Evolutionary conservation across 2,797 vertebrate genomes (phyloP).

Genomic region (Xerus rutilus): DNA sequence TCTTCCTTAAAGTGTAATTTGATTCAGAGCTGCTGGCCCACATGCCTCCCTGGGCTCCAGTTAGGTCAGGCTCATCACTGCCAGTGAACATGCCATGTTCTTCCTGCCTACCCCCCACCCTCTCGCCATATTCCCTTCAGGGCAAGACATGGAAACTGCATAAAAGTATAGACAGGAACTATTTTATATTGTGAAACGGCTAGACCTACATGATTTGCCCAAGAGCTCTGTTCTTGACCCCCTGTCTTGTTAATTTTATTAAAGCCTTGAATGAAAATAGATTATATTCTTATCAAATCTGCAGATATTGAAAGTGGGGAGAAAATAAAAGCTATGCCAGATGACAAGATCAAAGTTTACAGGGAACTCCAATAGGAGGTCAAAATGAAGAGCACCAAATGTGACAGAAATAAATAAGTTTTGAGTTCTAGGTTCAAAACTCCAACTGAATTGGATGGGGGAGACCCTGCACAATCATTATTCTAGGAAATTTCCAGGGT

Average conservation of each 20-base stretch:
- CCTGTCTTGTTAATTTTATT: slow-evolving; percentile 68
- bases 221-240: slow-evolving; percentile 35
- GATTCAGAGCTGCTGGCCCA: background rate
- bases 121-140: background rate
- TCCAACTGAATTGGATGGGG: background rate
- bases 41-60: background rate
- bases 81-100: accelerated
- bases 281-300: slow-evolving; percentile 66
- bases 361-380: slow-evolving; percentile 35
- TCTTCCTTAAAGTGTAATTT: background rate
- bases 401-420: slow-evolving; percentile 57
- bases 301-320: slow-evolving; percentile 24
- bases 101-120: background rate
- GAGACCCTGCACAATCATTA: slow-evolving; percentile 7
- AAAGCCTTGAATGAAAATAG: slow-evolving; percentile 60
- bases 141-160: background rate
- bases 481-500: slow-evolving; percentile 15
- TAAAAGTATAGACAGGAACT: background rate
- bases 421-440: slow-evolving; percentile 53
- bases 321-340: slow-evolving; percentile 34
- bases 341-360: slow-evolving; percentile 64
- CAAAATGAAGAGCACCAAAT: slow-evolving; percentile 31
- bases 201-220: background rate
- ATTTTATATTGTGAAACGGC: background rate
- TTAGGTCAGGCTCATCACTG: background rate